Base-by-base conservation (phyloP, 2,888 invertebrate genomes). In the Macaria notata region DNA sequence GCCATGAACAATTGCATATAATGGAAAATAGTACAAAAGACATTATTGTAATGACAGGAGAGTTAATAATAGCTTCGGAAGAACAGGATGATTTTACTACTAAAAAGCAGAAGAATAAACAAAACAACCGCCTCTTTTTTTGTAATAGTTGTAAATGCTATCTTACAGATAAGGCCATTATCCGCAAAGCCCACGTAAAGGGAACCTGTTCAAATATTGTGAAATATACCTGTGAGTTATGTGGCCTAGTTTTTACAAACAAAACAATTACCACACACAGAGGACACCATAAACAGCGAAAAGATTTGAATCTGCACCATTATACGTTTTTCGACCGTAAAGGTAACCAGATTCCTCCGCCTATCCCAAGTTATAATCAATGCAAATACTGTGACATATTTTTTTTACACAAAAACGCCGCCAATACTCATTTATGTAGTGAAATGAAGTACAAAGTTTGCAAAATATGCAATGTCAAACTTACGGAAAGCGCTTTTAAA, bases 131-230 rank as follows among this genome's bases (percentile, higher is more conserved):
- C 31, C 52, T 82, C 31, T 64, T 63, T 7, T 83, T 75, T 64
- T 88, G 88, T 62, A 49, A 65, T 39, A 71, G 68, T 9, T 87
- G 87, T 65, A 76, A 82, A 62, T 79, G 81, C 66, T 84, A 76
- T 69, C 51, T 85, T 39, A 70, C 61, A 48, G 54, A 62, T 54
- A 33, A 62, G 41, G 62, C 61, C n/a, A 52, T 62, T 39, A 70
- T 60, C 44, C 63, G 64, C n/a, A 65, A 65, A 50, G 56, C 69
- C 38, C 86, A 86, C 54, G 46, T 63, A 2, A 61, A 80, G 56
- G 63, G 61, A 7, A 67, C 57, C 42, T 86, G 85, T 64, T 55
- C 56, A 9, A 64, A 78, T 50, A 65, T 79, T 7, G 19, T 44
- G 5, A 81, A 68, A 59, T 62, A 56, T 54, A 59, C 76, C 31